Base-by-base conservation (phyloP, 2,797 vertebrate species). In the Rachycentron canadum region DNA sequence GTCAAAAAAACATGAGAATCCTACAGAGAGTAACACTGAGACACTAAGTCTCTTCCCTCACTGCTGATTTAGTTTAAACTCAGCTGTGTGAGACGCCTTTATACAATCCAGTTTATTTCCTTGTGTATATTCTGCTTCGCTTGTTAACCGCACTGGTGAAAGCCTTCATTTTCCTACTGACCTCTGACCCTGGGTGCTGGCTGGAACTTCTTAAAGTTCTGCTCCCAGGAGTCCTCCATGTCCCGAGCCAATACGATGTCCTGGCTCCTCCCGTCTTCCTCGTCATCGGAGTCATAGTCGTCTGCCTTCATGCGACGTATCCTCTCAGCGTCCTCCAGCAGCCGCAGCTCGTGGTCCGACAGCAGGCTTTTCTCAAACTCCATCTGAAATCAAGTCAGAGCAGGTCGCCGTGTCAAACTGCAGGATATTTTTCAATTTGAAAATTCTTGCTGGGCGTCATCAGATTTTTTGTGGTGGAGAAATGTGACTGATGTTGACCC, bases 171-270 rank as follows among this genome's bases (percentile, higher is more conserved):
- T 3, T 6, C 28, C 11, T 9, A 68, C 90, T 69, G 72, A 99
- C 98, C 98, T 94, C 87, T 95, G 73, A 92, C 21, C 34, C 96
- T 94, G 0, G 79, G 68, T 4, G 94, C 95, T 19, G 93, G 87
- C 78, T 93, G 87, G 70, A 98, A 97, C 0, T 0, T 71, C 30
- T 91, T 94, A 8, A 97, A 75, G 21, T 93, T 96, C 92, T 98
- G 97, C 21, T 99, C 98, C 98, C 98, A 99, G 1, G 82, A 56
- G 14, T 99, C 98, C 76, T 99, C 98, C 82, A 97, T 69, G 86
- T 99, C 98, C 65, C 96, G 97, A 10, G 86, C 88, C 68, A 97
- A 90, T 38, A 97, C 67, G 3, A 98, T 95, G 0, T 94, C 92
- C 76, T 95, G 91, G 21, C 89, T 87, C 0, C 4, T 50, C 0